Percentiles rank a stretch among this genome's conserved stretches.
Evolutionary conservation across 2,888 invertebrate species (phyloP).

Genomic region (Leucozona laternaria): DNA sequence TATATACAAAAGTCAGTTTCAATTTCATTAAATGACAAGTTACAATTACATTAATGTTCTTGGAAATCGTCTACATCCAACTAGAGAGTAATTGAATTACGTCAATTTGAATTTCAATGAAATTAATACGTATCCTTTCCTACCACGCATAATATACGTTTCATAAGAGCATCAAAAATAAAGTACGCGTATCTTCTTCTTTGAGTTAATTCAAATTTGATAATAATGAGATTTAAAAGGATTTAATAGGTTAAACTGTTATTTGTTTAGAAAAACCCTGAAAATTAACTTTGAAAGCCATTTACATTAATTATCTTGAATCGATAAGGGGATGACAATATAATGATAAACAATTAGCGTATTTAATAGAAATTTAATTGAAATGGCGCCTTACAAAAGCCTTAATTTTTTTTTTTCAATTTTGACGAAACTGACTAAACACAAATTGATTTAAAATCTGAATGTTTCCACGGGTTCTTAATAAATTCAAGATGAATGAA

Average conservation of each 20-base stretch:
- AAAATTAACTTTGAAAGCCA: background rate
- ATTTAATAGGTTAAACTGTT: background rate
- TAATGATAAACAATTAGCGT: background rate
- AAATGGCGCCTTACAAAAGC: background rate
- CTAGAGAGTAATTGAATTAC: too few species aligned
- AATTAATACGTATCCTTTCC: too few species aligned
- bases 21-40: too few species aligned
- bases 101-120: too few species aligned
- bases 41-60: too few species aligned
- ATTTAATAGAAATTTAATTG: background rate
- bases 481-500: background rate
- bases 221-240: background rate
- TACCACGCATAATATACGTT: background rate
- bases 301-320: background rate
- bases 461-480: background rate
- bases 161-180: background rate
- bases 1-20: too few species aligned
- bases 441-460: background rate
- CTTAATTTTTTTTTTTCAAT: background rate
- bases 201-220: background rate
- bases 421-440: background rate
- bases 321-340: background rate
- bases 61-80: too few species aligned
- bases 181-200: background rate
- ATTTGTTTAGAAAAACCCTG: background rate